Percentiles rank a stretch among this genome's conserved stretches.
phyloP scores from a whole-genome alignment of 1,140 invertebrate genomes.

The Heterodera carotae region DNA sequence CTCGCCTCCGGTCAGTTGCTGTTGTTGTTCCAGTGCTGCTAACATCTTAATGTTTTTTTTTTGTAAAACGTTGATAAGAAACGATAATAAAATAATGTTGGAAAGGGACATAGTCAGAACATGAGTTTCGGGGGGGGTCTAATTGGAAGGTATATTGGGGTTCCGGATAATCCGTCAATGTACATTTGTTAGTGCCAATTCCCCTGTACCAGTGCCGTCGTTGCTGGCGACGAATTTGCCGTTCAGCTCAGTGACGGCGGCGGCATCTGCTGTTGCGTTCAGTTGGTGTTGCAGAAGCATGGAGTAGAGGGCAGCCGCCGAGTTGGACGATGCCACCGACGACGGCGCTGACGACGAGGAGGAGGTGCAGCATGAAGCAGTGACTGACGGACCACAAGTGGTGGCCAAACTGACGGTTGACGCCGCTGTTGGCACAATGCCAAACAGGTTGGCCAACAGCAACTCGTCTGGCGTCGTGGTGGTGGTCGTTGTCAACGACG shows the following conservation, averaged over 20 bases:
- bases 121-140: too few species aligned
- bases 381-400: neutral
- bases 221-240: neutral
- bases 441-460: constrained; percentile 6
- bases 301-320: neutral
- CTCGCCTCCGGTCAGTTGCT: neutral
- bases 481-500: neutral
- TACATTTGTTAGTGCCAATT: too few species aligned
- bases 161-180: too few species aligned
- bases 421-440: constrained; percentile 1
- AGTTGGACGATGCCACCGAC: neutral
- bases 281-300: neutral
- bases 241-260: neutral
- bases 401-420: neutral
- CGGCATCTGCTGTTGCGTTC: neutral
- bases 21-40: constrained; percentile 8
- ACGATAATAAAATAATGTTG: too few species aligned
- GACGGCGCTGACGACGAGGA: neutral
- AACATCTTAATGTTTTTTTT: neutral
- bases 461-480: neutral
- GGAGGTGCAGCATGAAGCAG: neutral
- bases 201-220: neutral
- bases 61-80: too few species aligned
- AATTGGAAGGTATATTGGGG: too few species aligned
- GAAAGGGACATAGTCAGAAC: too few species aligned